Evolutionary conservation across 2,797 vertebrate genomes (phyloP).

Genomic region (Ptychadena robeensis): DNA sequence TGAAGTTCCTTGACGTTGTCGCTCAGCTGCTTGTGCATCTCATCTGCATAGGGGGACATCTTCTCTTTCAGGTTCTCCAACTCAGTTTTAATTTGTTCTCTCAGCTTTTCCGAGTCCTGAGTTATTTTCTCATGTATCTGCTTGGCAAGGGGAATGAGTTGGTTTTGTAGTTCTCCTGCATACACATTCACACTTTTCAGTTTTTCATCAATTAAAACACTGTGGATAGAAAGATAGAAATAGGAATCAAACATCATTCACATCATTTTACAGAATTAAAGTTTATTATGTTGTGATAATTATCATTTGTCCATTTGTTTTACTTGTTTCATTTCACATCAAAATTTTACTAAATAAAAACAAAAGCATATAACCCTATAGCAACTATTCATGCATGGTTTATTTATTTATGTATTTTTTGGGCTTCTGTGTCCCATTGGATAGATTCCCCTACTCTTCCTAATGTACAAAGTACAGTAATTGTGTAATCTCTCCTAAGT

Average conservation of each 20-base stretch:
- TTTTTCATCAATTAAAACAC: constrained; percentile 70
- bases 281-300: neutral
- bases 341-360: too few species aligned
- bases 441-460: too few species aligned
- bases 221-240: constrained; percentile 28
- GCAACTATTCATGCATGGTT: too few species aligned
- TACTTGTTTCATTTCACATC: too few species aligned
- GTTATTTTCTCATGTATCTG: constrained; percentile 67
- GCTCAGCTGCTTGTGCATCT: constrained; percentile 74
- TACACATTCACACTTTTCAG: constrained; percentile 64
- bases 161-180: constrained; percentile 62
- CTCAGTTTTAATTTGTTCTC: constrained; percentile 71
- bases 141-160: constrained; percentile 68
- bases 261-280: neutral
- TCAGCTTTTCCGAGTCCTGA: constrained; percentile 69
- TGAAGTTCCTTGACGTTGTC: constrained; percentile 76
- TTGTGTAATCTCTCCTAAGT: too few species aligned
- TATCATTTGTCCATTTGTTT: too few species aligned
- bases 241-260: too few species aligned
- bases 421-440: too few species aligned
- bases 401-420: too few species aligned
- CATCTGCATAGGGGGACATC: constrained; percentile 69
- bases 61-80: constrained; percentile 71
- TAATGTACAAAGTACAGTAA: too few species aligned
- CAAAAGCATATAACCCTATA: too few species aligned